Base-by-base conservation (phyloP, 2,797 vertebrate genomes). In the Phrynocephalus vlangalii region DNA sequence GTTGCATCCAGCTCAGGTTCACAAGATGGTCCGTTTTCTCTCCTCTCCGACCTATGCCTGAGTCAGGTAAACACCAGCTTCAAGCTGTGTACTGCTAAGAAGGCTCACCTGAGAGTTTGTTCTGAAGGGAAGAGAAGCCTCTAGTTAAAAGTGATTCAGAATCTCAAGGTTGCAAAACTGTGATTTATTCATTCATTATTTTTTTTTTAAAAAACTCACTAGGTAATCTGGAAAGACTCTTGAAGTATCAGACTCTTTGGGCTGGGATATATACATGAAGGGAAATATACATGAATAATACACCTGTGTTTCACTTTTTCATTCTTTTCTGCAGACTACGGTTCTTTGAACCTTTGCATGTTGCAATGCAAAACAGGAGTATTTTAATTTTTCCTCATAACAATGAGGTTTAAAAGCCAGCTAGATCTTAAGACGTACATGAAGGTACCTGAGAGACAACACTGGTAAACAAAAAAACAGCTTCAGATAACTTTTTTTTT, bases 111-210 rank as follows among this genome's bases (percentile, higher is more conserved):
- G 26, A n/a, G 16, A 72, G 24, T 72, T 80, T 63, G 52, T 72
- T 80, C 30, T 30, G 71, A 82, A 87, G 56, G 82, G 15, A 38
- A 87, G 44, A 75, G 44, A 75, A 82, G 63, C 30, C 22, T 81
- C 22, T 6, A 63, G 60, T 15, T 76, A 18, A 66, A 84, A 88
- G 50, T 6, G 26, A 18, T 73, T 84, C 30, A 71, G 86, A 84
- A 78, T 79, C 15, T 60, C 70, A 67, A 9, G 44, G 70, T 52
- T 85, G 83, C 56, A 85, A 75, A 77, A 44, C 8, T 77, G 68
- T 60, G 33, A 71, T 83, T 87, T 83, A 44, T 76, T 88, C 7
- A 81, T 66, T 38, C 22, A 75, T 73, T 13, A 50, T 20, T 48
- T 66, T 44, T 38, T 38, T 44, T 44, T 44, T 79, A 24, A n/a